Evolutionary conservation across 2,113 vertebrate species (phyloP).

Genomic region (Syngnathus floridae): DNA sequence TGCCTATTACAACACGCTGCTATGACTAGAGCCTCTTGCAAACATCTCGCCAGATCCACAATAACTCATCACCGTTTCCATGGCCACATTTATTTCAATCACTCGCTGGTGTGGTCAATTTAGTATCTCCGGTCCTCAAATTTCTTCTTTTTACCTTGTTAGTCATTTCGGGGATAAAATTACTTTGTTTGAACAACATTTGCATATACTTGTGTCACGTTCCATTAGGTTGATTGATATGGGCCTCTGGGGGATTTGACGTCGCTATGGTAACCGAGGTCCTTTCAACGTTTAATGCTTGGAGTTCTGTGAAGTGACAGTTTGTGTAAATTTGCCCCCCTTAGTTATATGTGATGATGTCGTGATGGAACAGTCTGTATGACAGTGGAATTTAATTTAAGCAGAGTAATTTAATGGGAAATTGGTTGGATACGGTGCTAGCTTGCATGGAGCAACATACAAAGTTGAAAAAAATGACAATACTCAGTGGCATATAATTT

Average conservation of each 20-base stretch:
- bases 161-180: not conserved
- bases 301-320: not conserved
- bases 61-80: conserved; percentile 8
- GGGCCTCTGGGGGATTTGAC: not conserved
- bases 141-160: conserved; percentile 1
- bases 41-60: conserved; percentile 7
- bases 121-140: not conserved
- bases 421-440: too few relatives aligned
- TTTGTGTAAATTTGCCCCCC: not conserved
- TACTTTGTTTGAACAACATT: not conserved
- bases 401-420: too few relatives aligned
- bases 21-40: conserved; percentile 29
- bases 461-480: too few relatives aligned
- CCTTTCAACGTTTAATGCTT: not conserved
- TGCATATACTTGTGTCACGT: not conserved
- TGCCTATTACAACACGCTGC: conserved; percentile 18
- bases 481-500: too few relatives aligned
- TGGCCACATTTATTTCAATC: conserved; percentile 6
- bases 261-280: not conserved
- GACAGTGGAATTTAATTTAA: too few relatives aligned
- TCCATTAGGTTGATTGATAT: not conserved
- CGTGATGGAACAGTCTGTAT: too few relatives aligned
- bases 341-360: not conserved
- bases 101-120: not conserved
- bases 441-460: too few relatives aligned